Evolutionary conservation across 1,140 invertebrate species (phyloP), one percentile per base, ranked within the genome.

Genomic region (Sinella curviseta): DNA sequence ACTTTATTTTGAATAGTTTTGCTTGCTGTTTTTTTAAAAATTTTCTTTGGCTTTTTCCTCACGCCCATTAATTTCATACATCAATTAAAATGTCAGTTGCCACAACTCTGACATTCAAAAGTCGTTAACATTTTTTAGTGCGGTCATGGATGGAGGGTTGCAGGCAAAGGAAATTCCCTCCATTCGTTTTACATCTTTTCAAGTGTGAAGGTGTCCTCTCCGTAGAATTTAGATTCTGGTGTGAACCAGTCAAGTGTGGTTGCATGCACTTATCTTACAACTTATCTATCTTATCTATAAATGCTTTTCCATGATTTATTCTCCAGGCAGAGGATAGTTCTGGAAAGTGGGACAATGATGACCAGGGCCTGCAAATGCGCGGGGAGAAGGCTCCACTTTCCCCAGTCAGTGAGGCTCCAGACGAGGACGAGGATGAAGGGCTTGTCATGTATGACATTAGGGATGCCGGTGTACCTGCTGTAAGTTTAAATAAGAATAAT

Each of bases 251-350:
- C 12, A 60, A 17, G 57, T n/a, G 24, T 60, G 24, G 24, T 4
- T n/a, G 24, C 57, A 17, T 26, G 57, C 39, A 60, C 57, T 26
- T 26, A 60, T 17, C 57, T n/a, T 4, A n/a, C 14, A 26, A 60
- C 24, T 60, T 26, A 60, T n/a, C 57, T 26, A 4, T 8, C 14
- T 60, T 17, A n/a, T 26, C 24, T 16, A 26, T 3, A 26, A 17
- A 12, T 26, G 57, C 24, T 75, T 39, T 35, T 48, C 39, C 17
- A 24, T 83, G 84, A n/a, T n/a, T n/a, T 83, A 86, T 86, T 81
- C 92, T 92, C n/a, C 87, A 94, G 90, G 94, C 93, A 82, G 94
- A 95, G 88, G 94, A 95, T 87, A 84, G 82, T 78, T 86, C 86
- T 81, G 82, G 78, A 35, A 76, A 90, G 93, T 83, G 92, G 92